These are phyloP conservation scores for Allolobophora icterica DNA, from an alignment of 2,888 invertebrate genomes.

Conservation along the genomic window DNA sequence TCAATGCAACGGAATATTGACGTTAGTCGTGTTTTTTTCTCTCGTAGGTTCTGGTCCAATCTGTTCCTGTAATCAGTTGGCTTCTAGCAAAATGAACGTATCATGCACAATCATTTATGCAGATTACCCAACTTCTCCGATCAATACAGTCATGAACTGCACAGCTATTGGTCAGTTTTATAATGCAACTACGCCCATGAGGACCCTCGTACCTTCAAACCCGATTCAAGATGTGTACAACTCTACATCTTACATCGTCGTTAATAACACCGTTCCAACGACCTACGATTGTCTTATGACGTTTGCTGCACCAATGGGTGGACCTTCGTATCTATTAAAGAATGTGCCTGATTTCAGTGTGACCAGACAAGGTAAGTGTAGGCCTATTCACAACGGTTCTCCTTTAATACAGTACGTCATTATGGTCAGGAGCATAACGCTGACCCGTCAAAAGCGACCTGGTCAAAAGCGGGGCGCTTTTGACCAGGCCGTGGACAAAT, in stretches of 20 bases:
- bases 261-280: background rate
- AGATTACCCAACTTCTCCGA: no score
- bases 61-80: background rate
- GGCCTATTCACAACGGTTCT: no score
- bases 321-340: background rate
- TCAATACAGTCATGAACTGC: no score
- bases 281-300: background rate
- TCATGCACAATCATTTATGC: background rate
- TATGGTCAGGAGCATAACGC: no score
- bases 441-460: no score
- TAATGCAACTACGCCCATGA: background rate
- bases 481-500: no score
- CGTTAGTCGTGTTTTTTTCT: fast-evolving
- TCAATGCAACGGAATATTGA: no score
- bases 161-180: background rate
- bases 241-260: background rate
- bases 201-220: background rate
- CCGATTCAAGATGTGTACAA: background rate
- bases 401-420: no score
- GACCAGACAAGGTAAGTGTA: no score
- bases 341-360: no score
- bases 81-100: background rate
- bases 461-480: no score
- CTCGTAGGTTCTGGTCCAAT: background rate
- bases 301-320: background rate